Base-by-base conservation (phyloP, 2,888 invertebrate genomes). In the Oscheius sp. region DNA sequence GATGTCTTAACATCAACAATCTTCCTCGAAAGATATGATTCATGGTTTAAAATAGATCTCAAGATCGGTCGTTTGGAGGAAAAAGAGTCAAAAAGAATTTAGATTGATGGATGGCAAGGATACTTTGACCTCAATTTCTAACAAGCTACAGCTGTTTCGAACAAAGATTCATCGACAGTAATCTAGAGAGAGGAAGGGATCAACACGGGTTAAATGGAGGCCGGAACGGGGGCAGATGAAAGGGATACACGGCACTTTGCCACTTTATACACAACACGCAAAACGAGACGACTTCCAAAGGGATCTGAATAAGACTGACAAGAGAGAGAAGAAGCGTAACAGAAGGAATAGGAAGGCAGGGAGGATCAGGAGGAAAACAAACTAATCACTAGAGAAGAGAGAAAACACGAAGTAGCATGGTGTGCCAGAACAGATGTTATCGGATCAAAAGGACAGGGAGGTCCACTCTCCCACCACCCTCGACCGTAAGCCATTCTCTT, bases 91-190 rank as follows among this genome's bases (percentile, higher is more conserved):
- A 54, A 54, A 54, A 54, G 36, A 20, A 33, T 32, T 22, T 20
- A 17, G 33, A 12, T 24, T 54, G 54, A 54, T 54, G 54, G 54
- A 54, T 54, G 32, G 36, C 54, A 54, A 54, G 20, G 33, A n/a
- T 17, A 32, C 30, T 32, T 32, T 33, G 32, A 32, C 14, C 32
- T 5, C 14, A 54, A 20, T n/a, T 30, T 17, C n/a, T n/a, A n/a
- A n/a, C n/a, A n/a, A n/a, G n/a, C n/a, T n/a, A n/a, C n/a, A n/a
- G n/a, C n/a, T n/a, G n/a, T n/a, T n/a, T n/a, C n/a, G 47, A 47
- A 41, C 41, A 41, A 41, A 2, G 50, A 26, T 26, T 22, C 33
- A 5, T 33, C 20, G 32, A 54, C 54, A 54, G 54, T 54, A 54
- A 54, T 54, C 54, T 36, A 12, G 33, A 33, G 6, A 6, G 20